Base-by-base conservation (phyloP, 2,797 vertebrate species). In the Danionella dracula region DNA sequence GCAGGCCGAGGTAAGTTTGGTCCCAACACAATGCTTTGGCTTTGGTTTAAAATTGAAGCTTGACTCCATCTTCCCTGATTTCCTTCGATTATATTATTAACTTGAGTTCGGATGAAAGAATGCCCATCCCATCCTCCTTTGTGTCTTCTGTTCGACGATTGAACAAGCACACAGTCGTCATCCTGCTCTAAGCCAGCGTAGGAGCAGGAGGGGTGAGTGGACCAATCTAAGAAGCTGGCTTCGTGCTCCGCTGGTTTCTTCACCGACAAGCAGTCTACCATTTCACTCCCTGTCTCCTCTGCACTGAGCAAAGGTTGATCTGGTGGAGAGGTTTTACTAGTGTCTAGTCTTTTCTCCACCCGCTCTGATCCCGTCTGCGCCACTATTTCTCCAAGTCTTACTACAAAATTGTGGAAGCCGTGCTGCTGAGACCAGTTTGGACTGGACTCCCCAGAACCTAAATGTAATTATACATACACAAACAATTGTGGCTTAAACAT, bases 221-320 rank as follows among this genome's bases (percentile, higher is more conserved):
- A 71, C 87, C 85, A 87, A 23, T 76, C 78, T 8, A 79, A 79
- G 45, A 87, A 85, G 50, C 84, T 82, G 0, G 78, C 80, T 68
- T 85, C 83, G 12, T 86, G 73, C 5, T 87, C 75, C 8, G 44
- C 41, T 8, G 71, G 27, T 41, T 63, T 65, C 48, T 80, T 86
- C 69, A 82, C 86, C 68, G 84, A 61, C 10, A 81, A 80, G 68
- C 74, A 84, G 4, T 85, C 82, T 0, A 66, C 32, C 0, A 56
- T 16, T 15, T 38, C 61, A 16, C 34, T 32, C 5, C 62, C 2
- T 5, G 44, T n/a, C 8, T 38, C 64, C 50, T 70, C 55, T 61
- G 62, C 75, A 29, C 63, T 62, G 15, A 41, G 71, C 10, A 65
- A 6, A 15, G 50, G 64, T 45, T 48, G 64, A 23, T 44, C 73